Conservation (phyloP, 1,140 invertebrate species). For the Anastrepha ludens region DNA sequence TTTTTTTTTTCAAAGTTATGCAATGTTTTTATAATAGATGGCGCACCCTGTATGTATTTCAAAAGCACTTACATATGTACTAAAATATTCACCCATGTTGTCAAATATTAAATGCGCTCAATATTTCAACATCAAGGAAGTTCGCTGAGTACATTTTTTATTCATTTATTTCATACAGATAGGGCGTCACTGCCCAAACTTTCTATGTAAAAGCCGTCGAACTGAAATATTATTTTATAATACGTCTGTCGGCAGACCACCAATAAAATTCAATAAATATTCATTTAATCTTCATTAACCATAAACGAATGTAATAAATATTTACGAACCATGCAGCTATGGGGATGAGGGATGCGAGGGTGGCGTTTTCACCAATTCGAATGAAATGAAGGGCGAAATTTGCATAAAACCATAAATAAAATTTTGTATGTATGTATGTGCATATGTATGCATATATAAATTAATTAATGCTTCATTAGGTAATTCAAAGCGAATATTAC, state of each 20-base stretch:
- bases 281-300: slow-evolving; percentile 3
- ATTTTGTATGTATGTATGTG: background rate
- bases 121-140: too few relatives aligned
- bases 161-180: too few relatives aligned
- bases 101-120: too few relatives aligned
- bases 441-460: background rate
- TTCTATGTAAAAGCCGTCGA: background rate
- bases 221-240: background rate
- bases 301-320: background rate
- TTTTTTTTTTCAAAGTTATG: too few relatives aligned
- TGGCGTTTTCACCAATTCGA: background rate
- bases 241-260: background rate
- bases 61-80: too few relatives aligned
- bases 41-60: too few relatives aligned
- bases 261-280: slow-evolving; percentile 22
- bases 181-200: too few relatives aligned
- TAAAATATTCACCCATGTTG: too few relatives aligned
- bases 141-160: too few relatives aligned
- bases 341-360: background rate
- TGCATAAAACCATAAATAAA: background rate
- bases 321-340: background rate
- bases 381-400: background rate
- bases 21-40: too few relatives aligned
- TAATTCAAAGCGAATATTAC: background rate
- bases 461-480: background rate